A percentile compares a stretch with the other conserved stretches of the same genome.
Conservation (phyloP, 1,140 invertebrate species). For the Bombus confusus region DNA sequence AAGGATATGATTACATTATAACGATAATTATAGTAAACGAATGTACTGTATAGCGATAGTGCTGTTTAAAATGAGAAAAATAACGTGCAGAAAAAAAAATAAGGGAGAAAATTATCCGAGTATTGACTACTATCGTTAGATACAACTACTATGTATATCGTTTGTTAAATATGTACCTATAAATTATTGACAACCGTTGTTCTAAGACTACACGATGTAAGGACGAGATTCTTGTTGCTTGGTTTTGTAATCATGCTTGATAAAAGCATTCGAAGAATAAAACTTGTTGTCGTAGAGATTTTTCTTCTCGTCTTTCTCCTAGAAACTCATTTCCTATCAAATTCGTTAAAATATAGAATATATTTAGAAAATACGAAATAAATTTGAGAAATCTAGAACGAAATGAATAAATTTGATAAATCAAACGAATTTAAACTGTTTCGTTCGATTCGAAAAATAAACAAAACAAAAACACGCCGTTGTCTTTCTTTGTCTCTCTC, state of each 20-base stretch:
- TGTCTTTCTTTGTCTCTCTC: no score
- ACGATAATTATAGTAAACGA: constrained; percentile 66
- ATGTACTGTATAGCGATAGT: constrained; percentile 66
- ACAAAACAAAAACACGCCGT: no score
- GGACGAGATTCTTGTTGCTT: constrained; percentile 80
- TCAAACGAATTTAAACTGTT: no score
- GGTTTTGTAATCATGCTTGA: constrained; percentile 83
- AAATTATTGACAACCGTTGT: constrained; percentile 68
- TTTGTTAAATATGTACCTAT: constrained; percentile 79
- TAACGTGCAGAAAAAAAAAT: constrained; percentile 33
- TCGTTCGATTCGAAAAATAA: no score
- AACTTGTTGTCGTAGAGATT: constrained; percentile 79
- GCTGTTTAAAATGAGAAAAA: constrained; percentile 47
- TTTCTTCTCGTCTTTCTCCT: background rate
- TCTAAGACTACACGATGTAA: constrained; percentile 67
- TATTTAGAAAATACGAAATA: background rate
- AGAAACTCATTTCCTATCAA: background rate
- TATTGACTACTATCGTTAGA: constrained; percentile 76
- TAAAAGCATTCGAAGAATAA: constrained; percentile 78
- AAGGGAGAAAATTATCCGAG: constrained; percentile 49
- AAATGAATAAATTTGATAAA: no score
- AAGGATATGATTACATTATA: constrained; percentile 58
- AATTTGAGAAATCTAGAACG: no score
- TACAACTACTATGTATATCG: constrained; percentile 73
- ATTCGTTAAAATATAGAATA: background rate